Evolutionary conservation across 2,797 vertebrate species (phyloP), one percentile per base, ranked within the genome.

Genomic region (Sebastolobus altivelis): DNA sequence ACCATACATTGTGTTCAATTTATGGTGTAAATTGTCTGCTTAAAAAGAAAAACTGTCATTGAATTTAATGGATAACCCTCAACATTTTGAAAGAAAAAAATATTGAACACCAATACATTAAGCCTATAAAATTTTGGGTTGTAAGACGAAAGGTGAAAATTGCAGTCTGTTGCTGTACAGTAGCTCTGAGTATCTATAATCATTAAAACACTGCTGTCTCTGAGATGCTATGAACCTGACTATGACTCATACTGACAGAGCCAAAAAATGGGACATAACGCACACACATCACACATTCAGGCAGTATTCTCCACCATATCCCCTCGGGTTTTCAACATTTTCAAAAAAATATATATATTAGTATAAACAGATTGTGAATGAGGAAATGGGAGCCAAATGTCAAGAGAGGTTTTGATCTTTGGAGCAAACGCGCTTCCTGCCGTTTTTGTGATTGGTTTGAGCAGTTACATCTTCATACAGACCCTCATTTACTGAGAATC

Each of bases 221-320:
- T 27, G 35, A 75, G 55, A 68, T 70, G 33, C 33, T 37, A 35
- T 29, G 22, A 38, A 46, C 33, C 25, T 4, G 31, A 58, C 8
- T 38, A 6, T 29, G 7, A 22, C 5, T 40, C 72, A 31, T 5
- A 54, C 6, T 11, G 11, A 56, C 18, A 22, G 11, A 59, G 37
- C 29, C 29, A 71, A 25, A 55, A 60, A 31, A 33, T 16, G 33
- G 20, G 37, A 65, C 31, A 13, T 8, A 46, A 46, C n/a, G 4
- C 22, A 35, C 60, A 38, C 25, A 35, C 27, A 27, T 52, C 22
- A 49, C 16, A n/a, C n/a, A n/a, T n/a, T 5, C n/a, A 16, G 59
- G 35, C 65, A 80, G 62, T 71, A 69, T 77, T 62, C 61, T 55
- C 40, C 29, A 56, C 4, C n/a, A 75, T 14, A 58, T 40, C 37